These are phyloP conservation scores for Antheraea assamensis DNA, from an alignment of 2,888 invertebrate genomes.

Conservation along the genomic window DNA sequence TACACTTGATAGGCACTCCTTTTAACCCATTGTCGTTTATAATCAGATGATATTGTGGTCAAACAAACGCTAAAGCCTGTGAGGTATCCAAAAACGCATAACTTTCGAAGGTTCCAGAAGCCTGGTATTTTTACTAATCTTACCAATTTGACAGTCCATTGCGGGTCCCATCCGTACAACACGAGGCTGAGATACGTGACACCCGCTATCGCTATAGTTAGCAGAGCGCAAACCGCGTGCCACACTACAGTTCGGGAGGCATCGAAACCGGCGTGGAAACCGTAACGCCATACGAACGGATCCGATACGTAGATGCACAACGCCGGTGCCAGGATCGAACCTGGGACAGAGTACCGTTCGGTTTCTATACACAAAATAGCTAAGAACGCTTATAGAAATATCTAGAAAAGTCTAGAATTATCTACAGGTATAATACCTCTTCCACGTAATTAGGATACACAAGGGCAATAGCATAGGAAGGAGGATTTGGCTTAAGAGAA, in stretches of 20 bases:
- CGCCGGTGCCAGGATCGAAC: constrained; percentile 60
- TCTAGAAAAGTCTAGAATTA: no score
- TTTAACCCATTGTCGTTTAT: no score
- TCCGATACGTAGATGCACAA: constrained; percentile 69
- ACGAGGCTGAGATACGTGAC: constrained; percentile 61
- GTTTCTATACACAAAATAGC: not conserved
- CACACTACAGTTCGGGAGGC: constrained; percentile 30
- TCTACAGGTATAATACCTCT: no score
- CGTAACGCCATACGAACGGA: constrained; percentile 64
- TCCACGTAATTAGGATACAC: no score
- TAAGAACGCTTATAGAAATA: no score
- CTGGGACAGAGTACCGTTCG: constrained; percentile 33
- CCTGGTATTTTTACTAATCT: constrained; percentile 33
- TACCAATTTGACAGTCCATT: constrained; percentile 84
- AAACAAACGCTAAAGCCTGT: no score
- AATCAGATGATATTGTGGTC: no score
- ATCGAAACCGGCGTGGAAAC: constrained; percentile 29
- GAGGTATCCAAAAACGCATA: no score
- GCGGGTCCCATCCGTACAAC: constrained; percentile 81
- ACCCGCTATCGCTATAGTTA: constrained; percentile 36
- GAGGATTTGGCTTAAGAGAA: no score
- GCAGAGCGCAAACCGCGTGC: constrained; percentile 41
- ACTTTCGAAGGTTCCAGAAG: no score
- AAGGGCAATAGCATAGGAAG: no score
- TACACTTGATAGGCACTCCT: no score